Base-by-base conservation (phyloP, 2,888 invertebrate genomes). In the Apocheima hispidaria region DNA sequence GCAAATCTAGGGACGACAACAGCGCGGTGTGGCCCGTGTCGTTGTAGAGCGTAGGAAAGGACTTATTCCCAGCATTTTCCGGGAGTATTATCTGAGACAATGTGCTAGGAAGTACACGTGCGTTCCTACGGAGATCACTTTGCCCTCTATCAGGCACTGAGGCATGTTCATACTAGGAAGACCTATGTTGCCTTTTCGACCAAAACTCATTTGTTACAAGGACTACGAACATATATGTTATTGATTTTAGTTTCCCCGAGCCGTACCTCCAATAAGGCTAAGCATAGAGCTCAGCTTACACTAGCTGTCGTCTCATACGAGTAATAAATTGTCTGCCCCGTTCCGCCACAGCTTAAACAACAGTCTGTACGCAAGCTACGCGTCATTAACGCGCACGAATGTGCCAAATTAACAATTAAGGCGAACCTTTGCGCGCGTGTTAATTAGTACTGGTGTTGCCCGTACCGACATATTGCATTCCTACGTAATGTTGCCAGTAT, bases 391-490 rank as follows among this genome's bases (percentile, higher is more conserved):
- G 79, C 74, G 79, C 77, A 75, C 82, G 88, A 87, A 88, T 87
- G 86, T 86, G 86, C 86, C 88, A 89, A 90, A 90, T 90, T 90
- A 90, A 90, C 90, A 90, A 90, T 90, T 90, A 90, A 81, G 60
- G 61, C 58, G 67, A 65, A 62, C 61, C 61, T 62, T 62, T 40
- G 40, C 52, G 83, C 83, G 79, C 84, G 85, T 83, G 88, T 84
- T 90, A 89, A 90, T 90, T 89, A 88, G 90, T 81, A 83, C 63
- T 87, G 86, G 86, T 82, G 84, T 81, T 75, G 60, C 60, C 50
- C 49, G 63, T 58, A 53, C 69, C 59, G 63, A 69, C 69, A 69
- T 69, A 69, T 69, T 67, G 67, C 69, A 69, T 69, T 69, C 69
- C 69, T 30, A 50, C 35, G 35, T 49, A 49, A 53, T 50, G 54